Base-by-base conservation (phyloP, 1,140 invertebrate species). In the Drosophila pallidifrons region DNA sequence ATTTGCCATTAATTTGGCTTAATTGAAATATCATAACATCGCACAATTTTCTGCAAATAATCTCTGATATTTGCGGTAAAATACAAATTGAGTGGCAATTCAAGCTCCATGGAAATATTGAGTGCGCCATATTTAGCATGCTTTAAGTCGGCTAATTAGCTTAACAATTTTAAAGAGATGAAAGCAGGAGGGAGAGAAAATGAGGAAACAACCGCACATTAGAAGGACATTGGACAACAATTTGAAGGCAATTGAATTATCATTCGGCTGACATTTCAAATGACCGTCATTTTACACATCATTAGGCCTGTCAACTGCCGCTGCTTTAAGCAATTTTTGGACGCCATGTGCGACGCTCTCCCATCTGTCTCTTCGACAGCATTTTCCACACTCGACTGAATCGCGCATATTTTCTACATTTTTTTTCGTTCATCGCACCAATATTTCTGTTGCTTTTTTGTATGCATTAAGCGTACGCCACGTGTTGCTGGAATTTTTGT, bases 271-370 rank as follows among this genome's bases (percentile, higher is more conserved):
- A 81, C 78, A 86, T 69, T 86, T 72, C 67, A 65, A 63, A 67
- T 69, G 77, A 71, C 74, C 83, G 73, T 81, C 81, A 79, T 90
- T 89, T 89, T 79, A 85, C 85, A 90, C 86, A 90, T 90, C 85
- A 89, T 89, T 89, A 90, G 69, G 71, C 71, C 72, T 75, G 77
- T 69, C 77, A 80, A 68, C 65, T 63, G 52, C 43, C 38, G 45
- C 46, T 38, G 30, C 57, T 70, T 65, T 35, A 54, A 68, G 58
- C 47, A 60, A 35, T 43, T 46, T 41, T 30, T 57, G 38, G 38
- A n/a, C 25, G 30, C 41, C 51, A 64, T 71, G 54, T 72, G 68
- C 65, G 49, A 66, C 65, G 30, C 25, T 58, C 61, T 63, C 54
- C 7, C 8, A 7, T 38, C 35, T 38, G 8, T 38, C 11, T 41